Evolutionary conservation across 2,113 vertebrate species (phyloP).

Genomic region (Pomatorhinus ruficollis): DNA sequence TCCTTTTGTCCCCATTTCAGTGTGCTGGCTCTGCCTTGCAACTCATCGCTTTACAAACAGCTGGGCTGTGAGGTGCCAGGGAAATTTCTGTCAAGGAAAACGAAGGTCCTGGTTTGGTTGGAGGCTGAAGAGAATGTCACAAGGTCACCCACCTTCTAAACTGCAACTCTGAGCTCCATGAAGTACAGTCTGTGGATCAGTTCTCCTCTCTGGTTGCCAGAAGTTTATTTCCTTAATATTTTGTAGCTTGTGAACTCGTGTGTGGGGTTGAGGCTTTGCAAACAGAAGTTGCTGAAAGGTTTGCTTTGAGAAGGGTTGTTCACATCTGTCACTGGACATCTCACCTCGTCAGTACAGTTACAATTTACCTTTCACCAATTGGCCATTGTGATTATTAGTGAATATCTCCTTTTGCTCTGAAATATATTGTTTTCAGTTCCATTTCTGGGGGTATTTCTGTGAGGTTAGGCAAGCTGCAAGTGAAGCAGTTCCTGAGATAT

Average conservation of each 20-base stretch:
- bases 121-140: background rate
- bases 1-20: background rate
- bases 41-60: accelerated
- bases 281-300: accelerated
- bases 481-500: background rate
- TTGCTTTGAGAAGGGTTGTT: background rate
- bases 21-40: background rate
- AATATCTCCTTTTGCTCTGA: background rate
- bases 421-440: background rate
- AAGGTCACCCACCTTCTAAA: background rate
- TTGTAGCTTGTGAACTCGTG: background rate
- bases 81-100: background rate
- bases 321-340: background rate
- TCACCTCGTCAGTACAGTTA: background rate
- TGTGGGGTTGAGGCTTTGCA: background rate
- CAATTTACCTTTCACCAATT: background rate
- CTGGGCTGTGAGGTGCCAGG: background rate
- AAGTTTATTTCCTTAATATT: background rate
- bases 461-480: background rate
- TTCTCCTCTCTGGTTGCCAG: background rate
- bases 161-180: background rate
- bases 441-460: background rate
- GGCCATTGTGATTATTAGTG: background rate
- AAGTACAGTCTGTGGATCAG: background rate
- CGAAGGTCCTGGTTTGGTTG: background rate